These are phyloP conservation scores for Spisula subtruncata DNA, from an alignment of 2,888 invertebrate genomes.

Conservation along the genomic window DNA sequence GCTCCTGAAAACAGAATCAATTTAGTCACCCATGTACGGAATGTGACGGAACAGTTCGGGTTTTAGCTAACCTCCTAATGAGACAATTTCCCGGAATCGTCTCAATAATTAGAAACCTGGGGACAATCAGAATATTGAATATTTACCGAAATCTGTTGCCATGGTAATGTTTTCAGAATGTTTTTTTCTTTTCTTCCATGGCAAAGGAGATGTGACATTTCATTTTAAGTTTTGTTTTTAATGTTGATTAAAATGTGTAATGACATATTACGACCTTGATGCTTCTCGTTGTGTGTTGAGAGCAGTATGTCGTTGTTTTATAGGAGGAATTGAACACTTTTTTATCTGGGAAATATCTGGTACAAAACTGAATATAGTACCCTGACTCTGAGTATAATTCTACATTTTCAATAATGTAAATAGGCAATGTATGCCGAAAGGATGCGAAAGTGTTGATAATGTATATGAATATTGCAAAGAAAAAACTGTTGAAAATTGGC, in stretches of 20 bases:
- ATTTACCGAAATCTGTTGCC: slow-evolving; percentile 2
- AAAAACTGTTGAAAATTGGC: too few species aligned
- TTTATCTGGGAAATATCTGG: too few species aligned
- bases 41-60: slow-evolving; percentile 5
- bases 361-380: too few species aligned
- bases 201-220: background rate
- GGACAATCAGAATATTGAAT: background rate
- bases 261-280: background rate
- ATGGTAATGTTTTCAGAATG: background rate
- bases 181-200: background rate
- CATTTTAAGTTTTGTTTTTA: slow-evolving; percentile 4
- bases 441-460: too few species aligned
- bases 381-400: too few species aligned
- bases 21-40: slow-evolving; percentile 33
- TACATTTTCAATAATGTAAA: too few species aligned
- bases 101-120: background rate
- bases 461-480: too few species aligned
- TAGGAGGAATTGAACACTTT: too few species aligned
- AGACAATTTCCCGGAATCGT: slow-evolving; percentile 39
- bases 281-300: background rate
- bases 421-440: too few species aligned
- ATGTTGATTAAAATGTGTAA: background rate
- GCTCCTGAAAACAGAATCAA: slow-evolving; percentile 41
- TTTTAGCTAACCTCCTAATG: slow-evolving; percentile 36
- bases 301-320: too few species aligned